phyloP scores from a whole-genome alignment of 1,140 invertebrate species.

The Monochamus saltuarius region DNA sequence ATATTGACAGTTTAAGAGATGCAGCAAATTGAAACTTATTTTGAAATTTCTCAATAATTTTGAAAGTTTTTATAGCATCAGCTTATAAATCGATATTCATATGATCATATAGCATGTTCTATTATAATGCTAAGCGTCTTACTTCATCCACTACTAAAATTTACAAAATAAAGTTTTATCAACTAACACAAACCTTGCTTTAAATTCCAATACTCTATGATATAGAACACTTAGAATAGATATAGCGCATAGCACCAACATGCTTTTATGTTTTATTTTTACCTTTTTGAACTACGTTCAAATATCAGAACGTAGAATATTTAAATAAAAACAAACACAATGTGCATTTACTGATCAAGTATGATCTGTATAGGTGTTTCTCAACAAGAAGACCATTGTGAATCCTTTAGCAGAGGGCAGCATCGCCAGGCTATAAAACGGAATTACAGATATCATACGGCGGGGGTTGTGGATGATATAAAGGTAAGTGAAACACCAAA shows the following conservation, averaged over 20 bases:
- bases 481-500: conserved; percentile 52
- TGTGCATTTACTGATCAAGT: background rate
- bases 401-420: conserved; percentile 48
- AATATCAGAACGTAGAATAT: too few relatives aligned
- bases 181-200: background rate
- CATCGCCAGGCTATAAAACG: conserved; percentile 54
- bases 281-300: background rate
- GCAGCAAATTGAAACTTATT: too few relatives aligned
- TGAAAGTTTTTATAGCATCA: too few relatives aligned
- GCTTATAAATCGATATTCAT: too few relatives aligned
- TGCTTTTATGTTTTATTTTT: conserved; percentile 11
- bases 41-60: too few relatives aligned
- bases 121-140: too few relatives aligned
- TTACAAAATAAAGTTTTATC: background rate
- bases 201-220: conserved; percentile 11
- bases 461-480: conserved; percentile 66
- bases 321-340: too few relatives aligned
- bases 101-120: too few relatives aligned
- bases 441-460: conserved; percentile 63
- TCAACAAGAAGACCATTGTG: conserved; percentile 41
- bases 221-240: conserved; percentile 17
- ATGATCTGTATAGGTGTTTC: conserved; percentile 26
- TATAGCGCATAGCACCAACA: conserved; percentile 13
- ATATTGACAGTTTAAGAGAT: too few relatives aligned
- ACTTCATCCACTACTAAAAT: too few relatives aligned